Evolutionary conservation across 2,888 invertebrate species (phyloP), one percentile per base, ranked within the genome.

Genomic region (Cactoblastis cactorum): DNA sequence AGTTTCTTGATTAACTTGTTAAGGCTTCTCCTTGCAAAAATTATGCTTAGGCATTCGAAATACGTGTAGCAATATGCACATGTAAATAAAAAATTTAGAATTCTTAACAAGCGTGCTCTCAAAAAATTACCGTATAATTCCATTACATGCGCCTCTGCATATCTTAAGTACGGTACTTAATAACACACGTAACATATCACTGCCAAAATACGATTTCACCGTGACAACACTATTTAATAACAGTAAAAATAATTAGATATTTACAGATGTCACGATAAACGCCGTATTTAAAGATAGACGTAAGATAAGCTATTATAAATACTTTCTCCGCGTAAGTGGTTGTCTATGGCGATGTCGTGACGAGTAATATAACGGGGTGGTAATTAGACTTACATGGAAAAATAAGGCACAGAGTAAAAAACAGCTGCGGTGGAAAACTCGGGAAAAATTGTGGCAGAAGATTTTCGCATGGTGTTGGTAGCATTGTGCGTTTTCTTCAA

Each of bases 241-340:
- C 39, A 33, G 49, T 41, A 33, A 49, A 41, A 49, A 41, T 41
- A 41, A 49, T 49, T 41, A 49, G 19, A 33, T 49, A 49, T 49
- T 49, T 41, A 49, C 49, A 19, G 39, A 49, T 49, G 49, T 41
- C 41, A 49, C 41, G 53, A 49, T 53, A 51, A 53, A 48, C 53
- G 35, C 19, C 32, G 41, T 38, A 48, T 49, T 49, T 51, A 38
- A 15, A 51, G 37, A 82, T 78, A 52, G 62, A 72, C 75, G 72
- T 73, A 71, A 69, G 76, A 77, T 79, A 72, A 70, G 59, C 57
- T 65, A 70, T 75, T 67, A 56, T 71, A 73, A 77, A 72, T 73
- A 83, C 85, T 85, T 83, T 85, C 84, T 71, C 83, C 76, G 64
- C 64, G 24, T 50, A 51, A 47, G 46, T 49, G 37, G 37, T 43